Percentiles rank a stretch among this genome's conserved stretches.
These are phyloP conservation scores for Paracyclopina nana DNA, from an alignment of 1,140 invertebrate species.

Conservation along the genomic window DNA sequence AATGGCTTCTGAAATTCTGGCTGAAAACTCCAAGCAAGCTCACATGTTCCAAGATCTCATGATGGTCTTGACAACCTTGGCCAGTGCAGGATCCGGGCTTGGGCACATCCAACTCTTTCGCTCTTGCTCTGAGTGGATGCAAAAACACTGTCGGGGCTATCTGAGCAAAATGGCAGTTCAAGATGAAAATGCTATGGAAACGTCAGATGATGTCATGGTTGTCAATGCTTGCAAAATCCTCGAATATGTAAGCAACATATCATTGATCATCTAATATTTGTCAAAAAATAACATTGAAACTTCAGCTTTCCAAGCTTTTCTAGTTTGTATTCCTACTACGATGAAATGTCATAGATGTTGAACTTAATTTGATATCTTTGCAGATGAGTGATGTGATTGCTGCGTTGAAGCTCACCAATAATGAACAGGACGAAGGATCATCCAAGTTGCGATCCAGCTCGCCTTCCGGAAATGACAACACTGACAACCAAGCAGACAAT, in stretches of 20 bases:
- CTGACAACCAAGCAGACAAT: conserved; percentile 44
- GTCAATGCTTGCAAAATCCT: background rate
- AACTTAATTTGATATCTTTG: conserved; percentile 27
- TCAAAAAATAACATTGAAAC: too few species aligned
- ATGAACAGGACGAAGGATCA: too few species aligned
- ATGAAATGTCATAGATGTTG: background rate
- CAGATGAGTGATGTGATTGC: conserved; percentile 33
- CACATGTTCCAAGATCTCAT: conserved; percentile 59
- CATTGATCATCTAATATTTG: too few species aligned
- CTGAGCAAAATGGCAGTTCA: conserved; percentile 3
- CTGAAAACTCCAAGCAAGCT: conserved; percentile 39
- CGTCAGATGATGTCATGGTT: background rate
- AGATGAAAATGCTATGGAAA: background rate
- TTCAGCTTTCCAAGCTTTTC: too few species aligned
- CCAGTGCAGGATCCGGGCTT: conserved; percentile 49
- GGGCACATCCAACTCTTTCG: conserved; percentile 59
- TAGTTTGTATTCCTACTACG: background rate
- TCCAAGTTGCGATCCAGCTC: conserved; percentile 34
- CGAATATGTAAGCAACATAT: background rate
- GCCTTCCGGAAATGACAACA: conserved; percentile 54
- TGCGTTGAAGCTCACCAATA: conserved; percentile 21
- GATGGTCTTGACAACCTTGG: conserved; percentile 53
- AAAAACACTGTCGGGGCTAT: conserved; percentile 27
- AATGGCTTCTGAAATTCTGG: conserved; percentile 45
- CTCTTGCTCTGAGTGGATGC: conserved; percentile 54